A percentile compares a stretch with the other conserved stretches of the same genome.
phyloP scores from a whole-genome alignment of 2,797 vertebrate genomes.

The Hybognathus amarus region DNA sequence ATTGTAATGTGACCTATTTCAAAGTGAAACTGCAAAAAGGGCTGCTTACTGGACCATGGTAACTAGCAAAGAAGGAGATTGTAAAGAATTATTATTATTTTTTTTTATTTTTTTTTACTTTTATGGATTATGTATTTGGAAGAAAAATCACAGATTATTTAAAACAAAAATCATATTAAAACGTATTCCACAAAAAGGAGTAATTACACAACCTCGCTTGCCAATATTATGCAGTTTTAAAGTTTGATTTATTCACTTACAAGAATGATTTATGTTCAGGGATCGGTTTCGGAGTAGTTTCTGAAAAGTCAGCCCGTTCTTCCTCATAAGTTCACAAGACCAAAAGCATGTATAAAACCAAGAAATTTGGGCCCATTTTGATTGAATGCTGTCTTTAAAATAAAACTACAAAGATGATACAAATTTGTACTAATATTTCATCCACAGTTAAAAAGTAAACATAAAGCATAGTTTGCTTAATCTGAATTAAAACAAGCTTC shows the following conservation, averaged over 20 bases:
- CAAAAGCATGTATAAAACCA: neutral
- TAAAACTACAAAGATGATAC: neutral
- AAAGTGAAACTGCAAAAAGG: neutral
- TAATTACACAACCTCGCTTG: neutral
- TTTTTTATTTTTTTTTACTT: too few relatives aligned
- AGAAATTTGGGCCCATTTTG: neutral
- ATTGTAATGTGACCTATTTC: neutral
- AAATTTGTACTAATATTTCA: neutral
- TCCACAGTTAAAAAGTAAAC: neutral
- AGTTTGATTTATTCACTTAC: neutral
- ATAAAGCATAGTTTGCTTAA: slow-evolving; percentile 20
- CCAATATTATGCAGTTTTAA: neutral
- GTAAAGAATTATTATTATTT: neutral
- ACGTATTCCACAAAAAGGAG: too few relatives aligned
- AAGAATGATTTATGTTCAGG: neutral
- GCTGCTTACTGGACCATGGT: neutral
- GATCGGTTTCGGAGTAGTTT: neutral
- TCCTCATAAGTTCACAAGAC: neutral
- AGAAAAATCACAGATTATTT: neutral
- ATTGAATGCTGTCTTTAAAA: neutral
- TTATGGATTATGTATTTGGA: neutral
- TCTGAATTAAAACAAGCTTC: neutral
- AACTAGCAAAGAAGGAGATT: neutral
- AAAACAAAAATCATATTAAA: too few relatives aligned
- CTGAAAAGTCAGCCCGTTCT: too few relatives aligned